phyloP scores from a whole-genome alignment of 2,113 vertebrate genomes.

The Nansenia antarctica region DNA sequence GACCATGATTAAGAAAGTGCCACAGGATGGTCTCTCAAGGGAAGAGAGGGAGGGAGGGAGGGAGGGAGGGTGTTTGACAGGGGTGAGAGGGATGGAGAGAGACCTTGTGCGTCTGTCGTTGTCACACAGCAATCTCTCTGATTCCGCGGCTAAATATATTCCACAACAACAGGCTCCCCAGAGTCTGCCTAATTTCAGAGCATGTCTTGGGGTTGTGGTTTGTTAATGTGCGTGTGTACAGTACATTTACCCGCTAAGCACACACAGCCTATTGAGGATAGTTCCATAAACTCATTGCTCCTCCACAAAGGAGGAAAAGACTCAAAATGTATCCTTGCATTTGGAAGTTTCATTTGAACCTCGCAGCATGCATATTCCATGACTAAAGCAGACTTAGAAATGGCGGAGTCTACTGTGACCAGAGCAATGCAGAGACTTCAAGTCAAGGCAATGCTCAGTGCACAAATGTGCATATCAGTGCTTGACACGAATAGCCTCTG shows the following conservation, averaged over 20 bases:
- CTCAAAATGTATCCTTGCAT: no score
- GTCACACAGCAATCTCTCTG: constrained; percentile 15
- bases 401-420: background rate
- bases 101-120: constrained; percentile 5
- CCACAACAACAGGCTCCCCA: background rate
- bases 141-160: constrained; percentile 27
- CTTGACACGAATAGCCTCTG: no score
- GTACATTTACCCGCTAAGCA: background rate
- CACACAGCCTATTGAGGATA: background rate
- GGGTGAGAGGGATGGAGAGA: background rate
- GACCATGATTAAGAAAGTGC: background rate
- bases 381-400: background rate
- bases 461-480: background rate
- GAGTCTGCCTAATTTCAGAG: constrained; percentile 25
- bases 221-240: constrained; percentile 8
- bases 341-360: background rate
- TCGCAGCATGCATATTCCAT: background rate
- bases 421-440: background rate
- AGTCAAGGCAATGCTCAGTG: background rate
- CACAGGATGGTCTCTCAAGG: background rate
- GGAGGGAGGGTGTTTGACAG: constrained; percentile 26
- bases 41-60: background rate
- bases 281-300: background rate
- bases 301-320: background rate
- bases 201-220: background rate